Conservation (phyloP, 2,888 invertebrate genomes). For the Ennomos quercinarius region DNA sequence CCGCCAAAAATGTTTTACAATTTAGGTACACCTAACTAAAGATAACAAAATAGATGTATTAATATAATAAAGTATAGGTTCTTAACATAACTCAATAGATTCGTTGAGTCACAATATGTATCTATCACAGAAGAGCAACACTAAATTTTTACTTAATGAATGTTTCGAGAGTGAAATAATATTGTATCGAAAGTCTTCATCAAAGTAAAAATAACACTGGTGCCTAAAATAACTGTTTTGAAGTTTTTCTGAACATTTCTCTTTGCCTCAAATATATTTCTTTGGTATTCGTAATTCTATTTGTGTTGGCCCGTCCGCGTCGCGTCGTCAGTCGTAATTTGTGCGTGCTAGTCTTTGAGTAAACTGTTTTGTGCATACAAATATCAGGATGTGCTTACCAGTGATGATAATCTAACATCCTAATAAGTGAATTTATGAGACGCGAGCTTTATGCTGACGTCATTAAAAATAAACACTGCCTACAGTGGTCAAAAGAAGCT, state of each 20-base stretch:
- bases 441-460: too few species aligned
- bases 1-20: too few species aligned
- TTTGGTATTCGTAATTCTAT: slow-evolving; percentile 22
- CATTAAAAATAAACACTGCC: too few species aligned
- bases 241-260: slow-evolving; percentile 9
- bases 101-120: too few species aligned
- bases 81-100: too few species aligned
- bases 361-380: slow-evolving; percentile 6
- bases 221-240: background rate
- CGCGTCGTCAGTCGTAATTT: slow-evolving; percentile 6
- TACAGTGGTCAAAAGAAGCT: too few species aligned
- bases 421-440: too few species aligned
- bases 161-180: background rate
- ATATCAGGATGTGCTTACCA: slow-evolving; percentile 9
- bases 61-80: too few species aligned
- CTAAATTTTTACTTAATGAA: background rate
- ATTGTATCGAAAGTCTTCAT: slow-evolving; percentile 1
- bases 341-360: slow-evolving; percentile 8
- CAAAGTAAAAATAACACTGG: slow-evolving; percentile 3
- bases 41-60: too few species aligned
- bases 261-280: slow-evolving; percentile 11
- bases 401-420: background rate
- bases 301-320: slow-evolving; percentile 22
- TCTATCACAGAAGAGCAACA: too few species aligned
- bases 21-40: too few species aligned